Base-by-base conservation (phyloP, 2,888 invertebrate genomes). In the Perithous albicinctus region DNA sequence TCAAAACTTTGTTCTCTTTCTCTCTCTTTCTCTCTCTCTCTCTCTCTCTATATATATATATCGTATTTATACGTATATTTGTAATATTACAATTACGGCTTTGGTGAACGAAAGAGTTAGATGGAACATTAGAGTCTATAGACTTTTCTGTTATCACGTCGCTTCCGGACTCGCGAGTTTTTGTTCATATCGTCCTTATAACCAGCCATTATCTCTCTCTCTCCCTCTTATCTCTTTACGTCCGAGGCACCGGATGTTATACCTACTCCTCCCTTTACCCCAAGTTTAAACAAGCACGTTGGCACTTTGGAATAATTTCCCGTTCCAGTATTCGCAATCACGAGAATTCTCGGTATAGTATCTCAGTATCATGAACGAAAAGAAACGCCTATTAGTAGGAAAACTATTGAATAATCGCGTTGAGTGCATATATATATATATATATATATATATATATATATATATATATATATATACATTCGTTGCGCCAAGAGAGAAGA, bases 51-150 rank as follows among this genome's bases (percentile, higher is more conserved):
- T 74, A 51, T 73, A 66, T 61, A 70, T 61, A 63, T 78, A 32
- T 51, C 41, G 48, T 80, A 48, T 54, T 41, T 64, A 69, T 70
- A 64, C 61, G 64, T 61, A 51, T 66, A 72, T 64, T 64, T 38
- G 23, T 73, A 69, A 64, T 67, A 77, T 82, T 82, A 74, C 74
- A 61, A 63, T 78, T 66, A 70, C 63, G 78, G 61, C 82, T 82
- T 82, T 82, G 82, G 82, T 82, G 48, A 78, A 75, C 35, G 70
- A 75, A 78, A 78, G 51, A 66, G 35, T 74, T 61, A 51, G 35
- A 78, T 78, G 66, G 64, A 73, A 35, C 69, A 69, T 78, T 63
- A 61, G 67, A 67, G 67, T 78, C 77, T 43, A 64, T 63, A 59
- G 56, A 64, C 63, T 73, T 66, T 63, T 46, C 26, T 35, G 73